Evolutionary conservation across 2,113 vertebrate genomes (phyloP), one percentile per base, ranked within the genome.

Genomic region (Pedetes capensis): DNA sequence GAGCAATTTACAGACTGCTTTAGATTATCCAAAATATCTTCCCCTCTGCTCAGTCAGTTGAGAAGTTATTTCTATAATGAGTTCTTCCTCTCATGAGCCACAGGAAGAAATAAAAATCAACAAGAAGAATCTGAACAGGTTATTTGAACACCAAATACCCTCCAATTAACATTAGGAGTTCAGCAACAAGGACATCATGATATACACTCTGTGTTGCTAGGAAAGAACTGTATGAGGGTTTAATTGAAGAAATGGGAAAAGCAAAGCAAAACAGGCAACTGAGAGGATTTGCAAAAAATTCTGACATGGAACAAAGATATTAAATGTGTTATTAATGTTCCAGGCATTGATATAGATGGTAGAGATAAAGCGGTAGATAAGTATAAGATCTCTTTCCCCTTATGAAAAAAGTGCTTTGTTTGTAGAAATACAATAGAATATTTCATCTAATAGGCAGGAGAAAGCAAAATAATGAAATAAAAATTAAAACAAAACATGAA

Each of bases 311-410:
- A 61, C 66, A 63, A 39, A 91, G 8, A 18, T 59, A 42, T n/a
- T 34, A 57, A 78, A 23, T 79, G 34, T 4, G 6, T 86, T 44
- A 34, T 53, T 53, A 23, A 17, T 51, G 7, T 89, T n/a, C 16
- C 1, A 22, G 8, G 14, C 8, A 42, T 6, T 22, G 6, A 18
- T 12, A 32, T 4, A 44, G 2, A 29, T n/a, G 9, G 13, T 44
- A 10, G 44, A n/a, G 29, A 57, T 1, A n/a, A 6, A 87, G 44
- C 0, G 34, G 5, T 61, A 14, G 49, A 51, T 7, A 42, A 57
- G 4, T 3, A 44, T 0, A 6, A 37, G 22, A 29, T 42, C 0
- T 6, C 7, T 59, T n/a, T 39, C 18, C 12, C 59, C 10, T 34
- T 34, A 34, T 20, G 23, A 32, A 12, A 64, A 32, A 68, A 25